These are phyloP conservation scores for Apodemia zela DNA, from an alignment of 2,888 invertebrate species.

Conservation along the genomic window DNA sequence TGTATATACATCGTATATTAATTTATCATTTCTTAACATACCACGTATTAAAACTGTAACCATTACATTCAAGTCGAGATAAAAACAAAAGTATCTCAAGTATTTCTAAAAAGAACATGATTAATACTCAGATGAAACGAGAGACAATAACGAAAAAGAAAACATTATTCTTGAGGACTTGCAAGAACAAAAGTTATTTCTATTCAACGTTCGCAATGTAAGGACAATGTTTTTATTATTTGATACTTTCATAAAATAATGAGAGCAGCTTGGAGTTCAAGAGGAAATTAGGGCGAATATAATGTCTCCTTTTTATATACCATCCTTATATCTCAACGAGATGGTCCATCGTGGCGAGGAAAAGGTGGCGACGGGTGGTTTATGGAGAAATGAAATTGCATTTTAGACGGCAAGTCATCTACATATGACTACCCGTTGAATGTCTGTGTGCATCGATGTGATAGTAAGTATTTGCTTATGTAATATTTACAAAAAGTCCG, in stretches of 20 bases:
- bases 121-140: constrained; percentile 14
- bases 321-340: too few relatives aligned
- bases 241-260: constrained; percentile 9
- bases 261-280: constrained; percentile 2
- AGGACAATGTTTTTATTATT: constrained; percentile 13
- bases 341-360: too few relatives aligned
- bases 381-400: too few relatives aligned
- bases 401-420: too few relatives aligned
- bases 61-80: background rate
- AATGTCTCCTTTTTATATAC: background rate
- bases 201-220: constrained; percentile 9
- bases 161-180: constrained; percentile 7
- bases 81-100: constrained; percentile 9
- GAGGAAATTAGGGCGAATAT: constrained; percentile 1
- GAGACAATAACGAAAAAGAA: constrained; percentile 2
- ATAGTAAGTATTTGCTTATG: too few relatives aligned
- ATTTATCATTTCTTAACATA: too few relatives aligned
- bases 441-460: too few relatives aligned
- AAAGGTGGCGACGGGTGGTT: too few relatives aligned
- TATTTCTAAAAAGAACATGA: constrained; percentile 7
- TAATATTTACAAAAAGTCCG: too few relatives aligned
- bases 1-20: too few relatives aligned
- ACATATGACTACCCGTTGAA: too few relatives aligned
- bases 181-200: constrained; percentile 13
- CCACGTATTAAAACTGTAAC: background rate